Conservation (phyloP, 2,113 vertebrate genomes). For the Telmatochromis sp. region DNA sequence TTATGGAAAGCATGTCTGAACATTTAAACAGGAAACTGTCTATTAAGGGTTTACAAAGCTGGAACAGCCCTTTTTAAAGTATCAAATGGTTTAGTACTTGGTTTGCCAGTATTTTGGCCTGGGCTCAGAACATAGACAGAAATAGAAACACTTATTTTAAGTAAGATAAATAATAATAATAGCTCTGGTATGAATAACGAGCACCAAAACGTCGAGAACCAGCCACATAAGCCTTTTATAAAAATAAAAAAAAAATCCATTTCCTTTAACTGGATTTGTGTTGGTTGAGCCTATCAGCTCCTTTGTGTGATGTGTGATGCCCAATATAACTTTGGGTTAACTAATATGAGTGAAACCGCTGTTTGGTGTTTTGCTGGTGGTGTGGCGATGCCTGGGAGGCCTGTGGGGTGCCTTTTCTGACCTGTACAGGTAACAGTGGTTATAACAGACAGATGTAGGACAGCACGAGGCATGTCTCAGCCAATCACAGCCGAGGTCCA, state of each 20-base stretch:
- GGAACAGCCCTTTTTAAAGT: not conserved
- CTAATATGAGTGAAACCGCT: not conserved
- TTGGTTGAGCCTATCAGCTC: not conserved
- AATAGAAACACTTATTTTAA: not conserved
- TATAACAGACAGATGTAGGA: not conserved
- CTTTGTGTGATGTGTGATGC: not conserved
- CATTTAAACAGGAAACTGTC: not conserved
- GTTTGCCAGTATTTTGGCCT: not conserved
- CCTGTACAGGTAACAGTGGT: not conserved
- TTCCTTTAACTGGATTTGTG: not conserved
- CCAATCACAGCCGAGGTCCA: conserved; percentile 52
- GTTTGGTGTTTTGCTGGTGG: not conserved
- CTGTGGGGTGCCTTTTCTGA: not conserved
- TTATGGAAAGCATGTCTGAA: not conserved
- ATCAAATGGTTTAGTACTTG: not conserved
- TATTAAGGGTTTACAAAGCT: not conserved
- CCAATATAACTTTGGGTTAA: not conserved
- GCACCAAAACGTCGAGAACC: not conserved
- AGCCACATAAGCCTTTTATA: not conserved
- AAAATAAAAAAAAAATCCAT: not conserved
- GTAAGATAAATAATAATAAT: not conserved
- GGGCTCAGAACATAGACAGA: not conserved
- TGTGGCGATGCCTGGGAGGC: not conserved
- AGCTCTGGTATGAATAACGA: not conserved
- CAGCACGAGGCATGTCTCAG: conserved; percentile 13